Evolutionary conservation across 2,888 invertebrate genomes (phyloP).

Genomic region (Strigamia transsilvanica): DNA sequence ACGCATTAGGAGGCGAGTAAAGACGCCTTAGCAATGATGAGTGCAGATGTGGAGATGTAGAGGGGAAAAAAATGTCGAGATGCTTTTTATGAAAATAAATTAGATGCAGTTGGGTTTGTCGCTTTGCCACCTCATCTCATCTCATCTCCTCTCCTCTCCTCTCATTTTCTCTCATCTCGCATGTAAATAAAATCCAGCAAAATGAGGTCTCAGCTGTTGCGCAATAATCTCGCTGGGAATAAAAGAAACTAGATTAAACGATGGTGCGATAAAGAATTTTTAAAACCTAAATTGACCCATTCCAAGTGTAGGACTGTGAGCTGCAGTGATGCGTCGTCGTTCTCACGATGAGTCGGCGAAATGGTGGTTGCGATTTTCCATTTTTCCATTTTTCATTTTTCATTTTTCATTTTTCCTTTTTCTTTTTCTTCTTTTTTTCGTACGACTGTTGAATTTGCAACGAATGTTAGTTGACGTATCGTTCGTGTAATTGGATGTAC

Average conservation of each 20-base stretch:
- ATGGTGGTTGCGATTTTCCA: neutral
- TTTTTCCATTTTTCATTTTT: neutral
- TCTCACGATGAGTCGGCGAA: neutral
- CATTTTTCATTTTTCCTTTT: too few relatives aligned
- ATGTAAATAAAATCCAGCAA: constrained; percentile 27
- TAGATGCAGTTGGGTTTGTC: constrained; percentile 4
- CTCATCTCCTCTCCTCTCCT: too few relatives aligned
- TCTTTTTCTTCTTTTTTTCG: neutral
- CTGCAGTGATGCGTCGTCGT: neutral
- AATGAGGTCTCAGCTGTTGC: constrained; percentile 17
- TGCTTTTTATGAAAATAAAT: constrained; percentile 34
- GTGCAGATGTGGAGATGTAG: too few relatives aligned
- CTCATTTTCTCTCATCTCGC: neutral
- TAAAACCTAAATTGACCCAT: neutral
- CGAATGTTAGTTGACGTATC: neutral
- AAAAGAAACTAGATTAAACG: neutral
- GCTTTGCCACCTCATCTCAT: constrained; percentile 6
- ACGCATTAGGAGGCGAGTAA: neutral
- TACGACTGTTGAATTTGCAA: too few relatives aligned
- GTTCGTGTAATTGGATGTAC: neutral
- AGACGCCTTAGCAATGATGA: neutral
- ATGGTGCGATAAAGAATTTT: neutral
- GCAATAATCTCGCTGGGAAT: neutral
- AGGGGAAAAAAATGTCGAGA: neutral
- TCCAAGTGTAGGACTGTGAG: neutral